Conservation (phyloP, 2,888 invertebrate genomes). For the Helleia helle region DNA sequence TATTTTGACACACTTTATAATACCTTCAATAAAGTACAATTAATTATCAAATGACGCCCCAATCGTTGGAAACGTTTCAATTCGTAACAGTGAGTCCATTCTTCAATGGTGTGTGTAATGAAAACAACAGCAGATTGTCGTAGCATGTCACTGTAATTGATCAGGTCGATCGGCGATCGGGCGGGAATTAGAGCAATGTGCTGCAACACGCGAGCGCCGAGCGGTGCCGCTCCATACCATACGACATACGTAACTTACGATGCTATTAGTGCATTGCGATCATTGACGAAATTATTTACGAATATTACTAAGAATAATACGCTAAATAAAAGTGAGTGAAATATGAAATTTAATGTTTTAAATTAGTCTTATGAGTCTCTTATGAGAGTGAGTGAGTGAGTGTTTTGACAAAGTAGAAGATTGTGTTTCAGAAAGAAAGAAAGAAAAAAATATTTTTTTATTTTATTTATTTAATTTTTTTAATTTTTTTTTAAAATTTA, state of each 20-base stretch:
- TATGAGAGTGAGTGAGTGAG: too few species aligned
- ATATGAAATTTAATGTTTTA: too few species aligned
- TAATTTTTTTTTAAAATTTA: too few species aligned
- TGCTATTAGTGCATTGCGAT: slow-evolving; percentile 4
- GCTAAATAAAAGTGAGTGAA: too few species aligned
- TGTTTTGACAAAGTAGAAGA: too few species aligned
- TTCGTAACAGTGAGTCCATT: neutral
- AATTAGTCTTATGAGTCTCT: too few species aligned
- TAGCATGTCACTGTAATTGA: slow-evolving; percentile 1
- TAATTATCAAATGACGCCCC: neutral
- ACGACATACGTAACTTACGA: slow-evolving; percentile 9
- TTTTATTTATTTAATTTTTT: too few species aligned
- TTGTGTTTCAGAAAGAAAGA: too few species aligned
- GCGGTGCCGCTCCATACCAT: neutral
- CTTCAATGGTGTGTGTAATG: neutral
- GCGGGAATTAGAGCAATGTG: slow-evolving; percentile 8
- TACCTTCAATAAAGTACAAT: too few species aligned
- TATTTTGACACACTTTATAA: too few species aligned
- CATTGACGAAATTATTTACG: neutral
- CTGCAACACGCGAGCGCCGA: slow-evolving; percentile 6
- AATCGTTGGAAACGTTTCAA: neutral
- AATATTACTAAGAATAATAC: neutral
- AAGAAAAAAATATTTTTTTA: too few species aligned
- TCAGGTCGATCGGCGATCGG: neutral
- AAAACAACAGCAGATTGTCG: slow-evolving; percentile 6